Evolutionary conservation across 2,113 vertebrate species (phyloP).

Genomic region (Hylia prasina): DNA sequence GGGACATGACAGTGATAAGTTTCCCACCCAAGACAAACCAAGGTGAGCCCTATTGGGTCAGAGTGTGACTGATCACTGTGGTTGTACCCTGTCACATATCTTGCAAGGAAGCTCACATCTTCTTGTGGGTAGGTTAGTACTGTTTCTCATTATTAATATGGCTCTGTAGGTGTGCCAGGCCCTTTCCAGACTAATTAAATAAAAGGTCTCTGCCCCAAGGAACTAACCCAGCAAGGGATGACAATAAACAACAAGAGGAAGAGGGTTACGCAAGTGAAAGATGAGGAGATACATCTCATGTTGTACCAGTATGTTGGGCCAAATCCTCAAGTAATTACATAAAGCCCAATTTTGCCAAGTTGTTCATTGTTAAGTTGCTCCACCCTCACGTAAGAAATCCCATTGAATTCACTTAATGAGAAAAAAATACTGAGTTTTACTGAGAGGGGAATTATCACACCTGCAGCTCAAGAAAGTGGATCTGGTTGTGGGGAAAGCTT

Average conservation of each 20-base stretch:
- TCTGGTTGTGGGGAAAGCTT: neutral
- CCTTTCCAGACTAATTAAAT: constrained; percentile 64
- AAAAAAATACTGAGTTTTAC: neutral
- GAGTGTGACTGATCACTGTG: neutral
- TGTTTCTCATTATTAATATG: constrained; percentile 59
- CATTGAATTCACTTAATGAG: constrained; percentile 21
- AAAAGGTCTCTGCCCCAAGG: constrained; percentile 61
- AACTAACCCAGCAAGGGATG: constrained; percentile 52
- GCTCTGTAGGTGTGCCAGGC: constrained; percentile 54
- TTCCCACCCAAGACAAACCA: neutral
- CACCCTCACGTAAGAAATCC: constrained; percentile 13
- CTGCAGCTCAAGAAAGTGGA: neutral
- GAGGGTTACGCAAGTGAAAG: constrained; percentile 51
- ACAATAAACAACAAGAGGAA: constrained; percentile 63
- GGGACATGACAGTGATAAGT: neutral
- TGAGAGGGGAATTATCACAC: neutral
- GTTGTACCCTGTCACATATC: neutral
- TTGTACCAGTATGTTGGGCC: constrained; percentile 49
- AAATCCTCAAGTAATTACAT: constrained; percentile 64
- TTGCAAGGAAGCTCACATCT: constrained; percentile 34
- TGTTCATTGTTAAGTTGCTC: constrained; percentile 40
- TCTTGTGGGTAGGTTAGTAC: constrained; percentile 40
- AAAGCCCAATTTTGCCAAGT: constrained; percentile 57
- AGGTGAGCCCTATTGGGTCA: neutral
- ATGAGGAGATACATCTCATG: constrained; percentile 58